These are phyloP conservation scores for Epinephelus coioides DNA, from an alignment of 2,797 vertebrate genomes.

Conservation along the genomic window DNA sequence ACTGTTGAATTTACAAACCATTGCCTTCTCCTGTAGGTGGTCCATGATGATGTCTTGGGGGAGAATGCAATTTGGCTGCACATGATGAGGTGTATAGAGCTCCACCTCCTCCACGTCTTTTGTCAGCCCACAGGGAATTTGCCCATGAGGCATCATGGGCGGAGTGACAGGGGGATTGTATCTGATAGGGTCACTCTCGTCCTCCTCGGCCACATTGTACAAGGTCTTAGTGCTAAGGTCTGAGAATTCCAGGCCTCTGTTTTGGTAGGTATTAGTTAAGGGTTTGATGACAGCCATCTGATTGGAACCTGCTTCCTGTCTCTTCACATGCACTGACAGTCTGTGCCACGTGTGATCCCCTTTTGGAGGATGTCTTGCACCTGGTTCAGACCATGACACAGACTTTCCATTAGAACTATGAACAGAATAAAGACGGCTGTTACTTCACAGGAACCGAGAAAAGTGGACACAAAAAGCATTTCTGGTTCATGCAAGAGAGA, in stretches of 20 bases:
- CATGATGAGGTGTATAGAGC: conserved; percentile 85
- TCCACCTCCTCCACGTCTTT: conserved; percentile 79
- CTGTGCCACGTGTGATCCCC: conserved; percentile 98
- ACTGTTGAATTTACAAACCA: conserved; percentile 79
- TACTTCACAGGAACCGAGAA: conserved; percentile 87
- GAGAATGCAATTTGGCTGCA: conserved; percentile 80
- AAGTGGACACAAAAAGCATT: conserved; percentile 79
- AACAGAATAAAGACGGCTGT: conserved; percentile 96
- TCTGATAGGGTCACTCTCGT: conserved; percentile 83
- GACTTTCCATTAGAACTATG: conserved; percentile 99
- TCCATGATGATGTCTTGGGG: conserved; percentile 83
- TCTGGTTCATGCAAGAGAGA: conserved; percentile 77
- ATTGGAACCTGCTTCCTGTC: conserved; percentile 96
- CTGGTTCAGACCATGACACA: conserved; percentile 99
- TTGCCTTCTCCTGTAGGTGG: conserved; percentile 83
- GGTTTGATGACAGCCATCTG: conserved; percentile 99
- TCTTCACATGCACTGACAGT: conserved; percentile 99
- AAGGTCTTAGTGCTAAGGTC: conserved; percentile 96
- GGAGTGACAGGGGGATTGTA: conserved; percentile 89
- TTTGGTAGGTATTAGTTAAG: conserved; percentile 95
- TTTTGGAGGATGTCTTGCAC: conserved; percentile 97
- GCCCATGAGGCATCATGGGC: conserved; percentile 87
- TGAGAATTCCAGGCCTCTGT: conserved; percentile 91
- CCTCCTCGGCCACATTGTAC: conserved; percentile 95
- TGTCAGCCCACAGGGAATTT: conserved; percentile 75